phyloP scores from a whole-genome alignment of 2,113 vertebrate species.

The human region DNA sequence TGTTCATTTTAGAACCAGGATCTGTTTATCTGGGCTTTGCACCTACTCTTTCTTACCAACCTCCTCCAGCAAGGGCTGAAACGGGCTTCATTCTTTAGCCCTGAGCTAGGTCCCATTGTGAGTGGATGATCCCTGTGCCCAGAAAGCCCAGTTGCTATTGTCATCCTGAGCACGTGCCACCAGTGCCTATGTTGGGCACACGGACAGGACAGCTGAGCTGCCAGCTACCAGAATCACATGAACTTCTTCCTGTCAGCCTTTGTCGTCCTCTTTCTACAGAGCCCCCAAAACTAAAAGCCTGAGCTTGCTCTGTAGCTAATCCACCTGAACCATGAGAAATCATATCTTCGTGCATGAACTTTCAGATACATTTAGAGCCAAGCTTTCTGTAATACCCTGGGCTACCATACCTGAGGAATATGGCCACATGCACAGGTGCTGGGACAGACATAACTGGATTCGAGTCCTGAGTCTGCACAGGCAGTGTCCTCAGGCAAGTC shows the following conservation, averaged over 20 bases:
- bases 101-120: rapidly evolving
- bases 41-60: neutral
- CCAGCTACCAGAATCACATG: neutral
- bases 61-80: neutral
- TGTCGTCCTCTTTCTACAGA: neutral
- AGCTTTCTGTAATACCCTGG: neutral
- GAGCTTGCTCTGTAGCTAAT: neutral
- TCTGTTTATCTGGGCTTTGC: neutral
- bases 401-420: neutral
- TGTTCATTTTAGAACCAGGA: neutral
- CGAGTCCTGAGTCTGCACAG: neutral
- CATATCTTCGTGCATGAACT: neutral
- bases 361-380: neutral
- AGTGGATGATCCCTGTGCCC: neutral
- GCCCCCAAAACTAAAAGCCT: neutral
- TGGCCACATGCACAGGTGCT: neutral
- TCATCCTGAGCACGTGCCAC: rapidly evolving
- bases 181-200: neutral
- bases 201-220: neutral
- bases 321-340: neutral
- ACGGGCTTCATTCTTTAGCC: neutral
- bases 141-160: neutral
- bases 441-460: neutral
- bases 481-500: neutral
- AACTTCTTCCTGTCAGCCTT: neutral